Percentiles rank a stretch among this genome's conserved stretches.
Evolutionary conservation across 1,140 invertebrate genomes (phyloP).

Genomic region (Listronotus oregonensis): DNA sequence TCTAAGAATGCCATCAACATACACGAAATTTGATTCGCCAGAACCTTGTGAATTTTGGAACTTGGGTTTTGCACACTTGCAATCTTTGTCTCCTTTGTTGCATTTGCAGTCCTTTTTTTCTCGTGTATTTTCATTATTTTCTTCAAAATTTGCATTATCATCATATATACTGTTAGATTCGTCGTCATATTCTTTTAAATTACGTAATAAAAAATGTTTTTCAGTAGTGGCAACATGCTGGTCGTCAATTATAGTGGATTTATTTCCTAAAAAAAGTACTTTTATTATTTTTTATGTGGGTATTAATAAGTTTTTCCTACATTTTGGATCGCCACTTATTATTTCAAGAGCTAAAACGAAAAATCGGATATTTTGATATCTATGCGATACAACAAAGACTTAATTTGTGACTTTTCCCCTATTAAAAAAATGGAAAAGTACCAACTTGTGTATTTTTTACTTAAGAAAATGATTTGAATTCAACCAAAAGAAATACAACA

Average conservation of each 20-base stretch:
- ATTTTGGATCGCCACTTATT: no score
- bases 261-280: conserved; percentile 1
- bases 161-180: background rate
- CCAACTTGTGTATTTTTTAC: no score
- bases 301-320: no score
- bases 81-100: conserved; percentile 20
- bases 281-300: no score
- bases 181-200: background rate
- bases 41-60: background rate
- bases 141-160: background rate
- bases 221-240: background rate
- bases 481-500: no score
- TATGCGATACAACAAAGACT: no score
- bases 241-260: background rate
- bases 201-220: background rate
- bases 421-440: no score
- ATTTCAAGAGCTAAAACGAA: no score
- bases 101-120: conserved; percentile 14
- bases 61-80: conserved; percentile 20
- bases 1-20: conserved; percentile 12
- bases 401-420: no score
- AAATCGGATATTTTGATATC: no score
- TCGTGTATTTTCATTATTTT: background rate
- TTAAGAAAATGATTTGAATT: no score
- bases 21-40: conserved; percentile 1